These are phyloP conservation scores for Gallinago media DNA, from an alignment of 2,113 vertebrate genomes.

Conservation along the genomic window DNA sequence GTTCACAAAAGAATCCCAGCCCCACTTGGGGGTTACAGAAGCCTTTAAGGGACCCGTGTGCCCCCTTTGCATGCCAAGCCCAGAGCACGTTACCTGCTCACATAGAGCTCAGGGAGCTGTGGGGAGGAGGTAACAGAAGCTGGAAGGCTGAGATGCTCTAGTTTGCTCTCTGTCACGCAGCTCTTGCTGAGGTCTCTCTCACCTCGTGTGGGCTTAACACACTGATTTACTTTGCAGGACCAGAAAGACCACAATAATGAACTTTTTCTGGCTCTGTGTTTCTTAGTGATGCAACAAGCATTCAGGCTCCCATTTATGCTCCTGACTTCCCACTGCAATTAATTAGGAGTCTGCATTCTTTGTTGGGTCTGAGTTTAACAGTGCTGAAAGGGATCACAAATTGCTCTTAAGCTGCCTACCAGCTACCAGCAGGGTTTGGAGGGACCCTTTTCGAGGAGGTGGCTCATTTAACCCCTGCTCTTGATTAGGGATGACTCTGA, in stretches of 20 bases:
- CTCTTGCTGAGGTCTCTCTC: neutral
- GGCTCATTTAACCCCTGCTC: neutral
- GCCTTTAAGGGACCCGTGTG: neutral
- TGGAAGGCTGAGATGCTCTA: neutral
- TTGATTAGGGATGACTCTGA: neutral
- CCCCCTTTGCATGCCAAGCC: neutral
- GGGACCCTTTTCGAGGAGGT: neutral
- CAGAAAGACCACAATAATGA: neutral
- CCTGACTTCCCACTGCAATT: conserved; percentile 20
- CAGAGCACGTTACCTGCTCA: neutral
- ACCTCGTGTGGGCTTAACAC: neutral
- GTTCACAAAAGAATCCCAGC: neutral
- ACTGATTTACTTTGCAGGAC: conserved; percentile 23
- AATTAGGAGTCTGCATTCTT: conserved; percentile 28
- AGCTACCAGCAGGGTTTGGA: conserved; percentile 7
- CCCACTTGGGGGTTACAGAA: neutral
- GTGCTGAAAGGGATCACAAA: conserved; percentile 1
- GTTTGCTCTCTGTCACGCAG: neutral
- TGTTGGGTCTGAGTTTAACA: conserved; percentile 12
- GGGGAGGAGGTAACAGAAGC: neutral
- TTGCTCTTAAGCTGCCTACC: conserved; percentile 14
- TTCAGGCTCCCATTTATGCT: neutral
- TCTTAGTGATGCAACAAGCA: conserved; percentile 17
- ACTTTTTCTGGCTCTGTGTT: neutral
- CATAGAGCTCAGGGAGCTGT: neutral